Evolutionary conservation across 2,888 invertebrate genomes (phyloP).

Genomic region (Cephalotes varians): DNA sequence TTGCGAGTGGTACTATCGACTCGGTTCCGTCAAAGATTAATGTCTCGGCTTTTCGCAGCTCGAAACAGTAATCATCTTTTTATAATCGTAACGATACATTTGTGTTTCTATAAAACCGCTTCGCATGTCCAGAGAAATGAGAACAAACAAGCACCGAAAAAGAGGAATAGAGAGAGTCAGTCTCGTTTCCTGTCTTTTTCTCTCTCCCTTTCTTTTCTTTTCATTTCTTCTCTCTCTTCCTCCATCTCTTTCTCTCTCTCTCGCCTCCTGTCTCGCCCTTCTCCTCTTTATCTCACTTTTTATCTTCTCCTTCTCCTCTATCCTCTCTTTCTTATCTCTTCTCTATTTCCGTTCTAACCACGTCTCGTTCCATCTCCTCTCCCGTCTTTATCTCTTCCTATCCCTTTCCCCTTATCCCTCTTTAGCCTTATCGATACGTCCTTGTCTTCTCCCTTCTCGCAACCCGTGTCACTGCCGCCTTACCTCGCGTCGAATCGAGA

Average conservation of each 20-base stretch:
- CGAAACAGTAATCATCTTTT: constrained; percentile 40
- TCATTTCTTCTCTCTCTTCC: not conserved
- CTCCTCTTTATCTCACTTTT: constrained; percentile 20
- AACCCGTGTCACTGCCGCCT: constrained; percentile 31
- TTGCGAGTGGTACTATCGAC: constrained; percentile 24
- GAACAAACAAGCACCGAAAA: not conserved
- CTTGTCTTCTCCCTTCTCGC: constrained; percentile 15
- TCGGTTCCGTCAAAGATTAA: constrained; percentile 20
- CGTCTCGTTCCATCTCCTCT: constrained; percentile 3
- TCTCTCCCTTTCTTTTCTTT: not conserved
- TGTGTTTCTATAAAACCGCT: constrained; percentile 40
- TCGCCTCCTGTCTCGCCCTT: not conserved
- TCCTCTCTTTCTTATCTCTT: constrained; percentile 17
- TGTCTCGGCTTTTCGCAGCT: not conserved
- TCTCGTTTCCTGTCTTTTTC: constrained; percentile 14
- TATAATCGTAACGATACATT: constrained; percentile 22
- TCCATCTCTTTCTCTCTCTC: not conserved
- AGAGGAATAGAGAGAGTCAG: not conserved
- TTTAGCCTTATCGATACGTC: constrained; percentile 30
- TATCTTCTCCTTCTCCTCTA: not conserved
- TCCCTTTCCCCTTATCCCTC: constrained; percentile 8
- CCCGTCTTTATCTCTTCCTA: constrained; percentile 32
- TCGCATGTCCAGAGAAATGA: constrained; percentile 5
- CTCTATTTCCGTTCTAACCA: constrained; percentile 31
- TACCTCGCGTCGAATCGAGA: constrained; percentile 38